Percentiles rank a stretch among this genome's conserved stretches.
phyloP scores from a whole-genome alignment of 2,113 vertebrate species.

The Salminus brasiliensis region DNA sequence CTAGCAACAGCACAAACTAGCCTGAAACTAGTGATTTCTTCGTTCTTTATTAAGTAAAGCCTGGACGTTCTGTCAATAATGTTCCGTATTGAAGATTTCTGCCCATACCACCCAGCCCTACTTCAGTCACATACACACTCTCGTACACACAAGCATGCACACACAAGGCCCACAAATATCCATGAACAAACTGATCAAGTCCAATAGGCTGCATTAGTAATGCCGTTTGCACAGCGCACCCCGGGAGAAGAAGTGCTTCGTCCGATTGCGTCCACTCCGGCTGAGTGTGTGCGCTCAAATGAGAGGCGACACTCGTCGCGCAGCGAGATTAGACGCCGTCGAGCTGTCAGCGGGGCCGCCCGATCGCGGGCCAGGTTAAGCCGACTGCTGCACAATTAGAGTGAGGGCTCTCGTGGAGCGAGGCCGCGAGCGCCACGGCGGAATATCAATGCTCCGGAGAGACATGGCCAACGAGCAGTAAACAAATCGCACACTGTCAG shows the following conservation, averaged over 20 bases:
- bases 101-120: background rate
- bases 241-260: conserved; percentile 23
- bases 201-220: conserved; percentile 36
- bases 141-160: background rate
- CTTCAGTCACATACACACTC: too few relatives aligned
- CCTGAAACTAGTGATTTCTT: too few relatives aligned
- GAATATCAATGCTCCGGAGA: conserved; percentile 48
- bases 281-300: conserved; percentile 66
- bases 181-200: conserved; percentile 32
- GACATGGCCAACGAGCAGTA: conserved; percentile 58
- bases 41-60: too few relatives aligned
- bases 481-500: conserved; percentile 70
- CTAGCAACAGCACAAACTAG: background rate
- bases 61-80: too few relatives aligned
- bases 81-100: too few relatives aligned
- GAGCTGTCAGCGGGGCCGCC: conserved; percentile 66
- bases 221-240: conserved; percentile 33
- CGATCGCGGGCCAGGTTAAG: conserved; percentile 65
- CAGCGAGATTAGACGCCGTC: conserved; percentile 64
- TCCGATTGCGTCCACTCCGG: conserved; percentile 2
- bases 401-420: conserved; percentile 46
- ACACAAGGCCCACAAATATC: background rate
- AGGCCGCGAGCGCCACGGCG: conserved; percentile 40
- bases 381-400: conserved; percentile 71
- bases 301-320: conserved; percentile 67